A percentile compares a stretch with the other conserved stretches of the same genome.
These are phyloP conservation scores for Nanorana parkeri DNA, from an alignment of 2,113 vertebrate genomes.

Conservation along the genomic window DNA sequence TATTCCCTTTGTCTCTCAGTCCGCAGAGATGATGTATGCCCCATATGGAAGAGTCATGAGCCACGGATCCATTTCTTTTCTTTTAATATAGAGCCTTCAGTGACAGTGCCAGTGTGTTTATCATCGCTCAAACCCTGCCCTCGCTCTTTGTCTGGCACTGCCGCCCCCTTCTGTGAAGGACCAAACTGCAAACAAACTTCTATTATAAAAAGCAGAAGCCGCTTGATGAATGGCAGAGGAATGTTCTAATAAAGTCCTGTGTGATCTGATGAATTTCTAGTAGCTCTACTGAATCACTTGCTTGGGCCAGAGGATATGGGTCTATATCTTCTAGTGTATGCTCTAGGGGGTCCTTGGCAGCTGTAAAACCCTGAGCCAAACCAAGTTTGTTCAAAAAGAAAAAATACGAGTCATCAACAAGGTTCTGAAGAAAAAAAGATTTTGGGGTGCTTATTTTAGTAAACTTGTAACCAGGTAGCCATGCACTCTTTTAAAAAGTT, in stretches of 20 bases:
- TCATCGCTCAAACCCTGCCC: slow-evolving; percentile 20
- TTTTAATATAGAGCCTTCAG: slow-evolving; percentile 55
- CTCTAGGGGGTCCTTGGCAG: neutral
- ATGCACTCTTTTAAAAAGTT: too few species aligned
- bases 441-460: too few species aligned
- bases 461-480: too few species aligned
- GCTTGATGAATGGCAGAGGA: slow-evolving; percentile 31
- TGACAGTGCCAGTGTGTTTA: slow-evolving; percentile 41
- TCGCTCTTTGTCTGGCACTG: neutral
- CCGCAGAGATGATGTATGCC: slow-evolving; percentile 49
- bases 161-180: slow-evolving; percentile 1
- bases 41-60: slow-evolving; percentile 56
- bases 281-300: neutral
- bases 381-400: neutral
- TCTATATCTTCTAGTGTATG: neutral
- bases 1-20: slow-evolving; percentile 56
- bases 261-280: slow-evolving; percentile 3
- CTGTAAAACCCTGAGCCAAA: neutral
- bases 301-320: neutral
- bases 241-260: neutral
- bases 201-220: neutral
- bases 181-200: slow-evolving; percentile 19
- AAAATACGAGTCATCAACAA: too few species aligned
- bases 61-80: slow-evolving; percentile 40
- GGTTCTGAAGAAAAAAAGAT: too few species aligned